phyloP scores from a whole-genome alignment of 2,888 invertebrate species.

The Brassicogethes aeneus region DNA sequence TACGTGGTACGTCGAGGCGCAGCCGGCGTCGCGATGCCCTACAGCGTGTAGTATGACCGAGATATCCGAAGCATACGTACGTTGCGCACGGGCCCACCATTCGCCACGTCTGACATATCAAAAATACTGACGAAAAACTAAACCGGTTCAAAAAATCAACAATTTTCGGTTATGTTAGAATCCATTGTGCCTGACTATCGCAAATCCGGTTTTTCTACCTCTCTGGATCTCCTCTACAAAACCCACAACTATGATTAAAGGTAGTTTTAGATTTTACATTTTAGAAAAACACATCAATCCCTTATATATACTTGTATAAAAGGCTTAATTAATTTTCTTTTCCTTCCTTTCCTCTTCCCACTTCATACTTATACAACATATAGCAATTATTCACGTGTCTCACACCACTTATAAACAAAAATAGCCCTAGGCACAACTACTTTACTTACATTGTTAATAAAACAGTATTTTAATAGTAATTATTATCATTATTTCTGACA shows the following conservation, averaged over 20 bases:
- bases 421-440: no score
- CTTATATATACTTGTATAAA: no score
- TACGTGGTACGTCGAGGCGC: slow-evolving; percentile 26
- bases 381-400: no score
- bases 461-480: no score
- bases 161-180: slow-evolving; percentile 21
- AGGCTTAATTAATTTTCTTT: no score
- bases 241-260: not conserved
- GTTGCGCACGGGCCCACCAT: slow-evolving; percentile 26
- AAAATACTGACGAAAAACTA: slow-evolving; percentile 16
- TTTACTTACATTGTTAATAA: no score
- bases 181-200: slow-evolving; percentile 29
- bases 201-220: slow-evolving; percentile 7
- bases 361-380: no score
- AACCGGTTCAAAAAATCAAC: not conserved
- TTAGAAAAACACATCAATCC: no score
- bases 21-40: slow-evolving; percentile 25
- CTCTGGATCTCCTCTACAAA: not conserved
- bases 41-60: slow-evolving; percentile 35
- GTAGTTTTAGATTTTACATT: no score
- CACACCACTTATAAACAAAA: no score
- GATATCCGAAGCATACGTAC: slow-evolving; percentile 29
- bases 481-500: no score
- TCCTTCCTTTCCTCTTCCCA: no score
- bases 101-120: slow-evolving; percentile 31